Evolutionary conservation across 2,888 invertebrate genomes (phyloP), one percentile per base, ranked within the genome.

Genomic region (Conus canariensis): DNA sequence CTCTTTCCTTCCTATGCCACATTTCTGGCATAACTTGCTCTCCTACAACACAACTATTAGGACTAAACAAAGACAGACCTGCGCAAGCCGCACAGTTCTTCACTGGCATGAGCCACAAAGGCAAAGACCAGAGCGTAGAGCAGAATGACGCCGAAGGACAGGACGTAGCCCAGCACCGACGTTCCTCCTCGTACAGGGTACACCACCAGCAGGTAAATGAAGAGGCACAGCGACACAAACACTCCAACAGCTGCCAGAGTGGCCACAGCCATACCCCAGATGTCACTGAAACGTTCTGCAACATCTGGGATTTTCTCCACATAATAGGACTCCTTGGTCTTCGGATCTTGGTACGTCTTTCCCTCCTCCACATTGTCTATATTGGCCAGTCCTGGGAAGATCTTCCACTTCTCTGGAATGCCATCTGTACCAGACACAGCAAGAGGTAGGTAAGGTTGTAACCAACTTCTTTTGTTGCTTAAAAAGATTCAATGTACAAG

Each of bases 121-220:
- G 96, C 96, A 92, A 96, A 96, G 91, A 96, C 96, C 77, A 96
- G 94, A 5, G 95, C 94, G 92, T 96, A 97, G 90, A 96, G 92
- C 22, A 96, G 92, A 58, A 96, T 93, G 90, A 97, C 94, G 22
- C 96, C 97, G 85, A 96, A 95, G 25, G 96, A 94, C 58, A 96
- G 95, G 91, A 96, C 95, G 94, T 96, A 96, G 6, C 96, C 97
- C 5, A 97, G 93, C n/a, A 96, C 95, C 0, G 96, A 92, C 60
- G 96, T 96, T 86, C 96, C 96, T 25, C 95, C 95, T 7, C 95
- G 94, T 85, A 96, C 94, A 0, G 96, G 96, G 92, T 96, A 96
- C 14, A 95, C 95, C 74, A 96, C 94, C 64, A 96, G 92, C 90
- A 96, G 95, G 93, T 96, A 96, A 12, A 96, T 93, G 88, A 96